Evolutionary conservation across 2,113 vertebrate species (phyloP), one percentile per base, ranked within the genome.

Genomic region (Stercorarius parasiticus): DNA sequence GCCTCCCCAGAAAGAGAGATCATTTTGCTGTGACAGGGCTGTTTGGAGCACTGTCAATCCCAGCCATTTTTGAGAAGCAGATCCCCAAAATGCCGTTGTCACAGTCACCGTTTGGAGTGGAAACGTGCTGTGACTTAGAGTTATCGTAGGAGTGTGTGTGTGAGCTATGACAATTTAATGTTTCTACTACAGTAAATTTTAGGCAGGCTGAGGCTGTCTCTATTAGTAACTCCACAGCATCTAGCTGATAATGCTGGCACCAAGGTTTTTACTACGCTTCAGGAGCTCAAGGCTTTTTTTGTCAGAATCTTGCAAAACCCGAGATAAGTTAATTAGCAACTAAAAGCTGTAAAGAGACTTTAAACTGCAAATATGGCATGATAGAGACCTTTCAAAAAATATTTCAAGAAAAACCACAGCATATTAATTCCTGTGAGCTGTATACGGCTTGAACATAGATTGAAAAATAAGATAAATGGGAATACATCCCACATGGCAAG

Each of bases 181-280:
- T 92, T 88, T 83, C 43, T 90, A 32, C 20, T 21, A 30, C 29
- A 40, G 53, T 55, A 81, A 32, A 83, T 88, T 90, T 86, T 74
- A 87, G 72, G 61, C 38, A 95, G 66, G 17, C 49, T 40, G 30
- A 32, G 1, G 3, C 19, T 47, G 14, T 76, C 55, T 91, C 34
- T 92, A 3, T 67, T 36, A 74, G 64, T 59, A 84, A 56, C 30
- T 87, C 45, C 32, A 34, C 20, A 73, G 30, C 49, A 79, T 71
- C 52, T 67, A 52, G 15, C 19, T n/a, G 69, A 53, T 86, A 49
- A 43, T 49, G 19, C 69, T 56, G 29, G 56, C 69, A 62, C 40
- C 67, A 47, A 50, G n/a, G 43, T 20, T 89, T 86, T 87, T 53
- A 76, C 30, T 38, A 17, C 3, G 5, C 61, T 82, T 76, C 53